Percentiles rank a stretch among this genome's conserved stretches.
Evolutionary conservation across 2,888 invertebrate species (phyloP).

Genomic region (Rhopalosiphum nymphaeae): DNA sequence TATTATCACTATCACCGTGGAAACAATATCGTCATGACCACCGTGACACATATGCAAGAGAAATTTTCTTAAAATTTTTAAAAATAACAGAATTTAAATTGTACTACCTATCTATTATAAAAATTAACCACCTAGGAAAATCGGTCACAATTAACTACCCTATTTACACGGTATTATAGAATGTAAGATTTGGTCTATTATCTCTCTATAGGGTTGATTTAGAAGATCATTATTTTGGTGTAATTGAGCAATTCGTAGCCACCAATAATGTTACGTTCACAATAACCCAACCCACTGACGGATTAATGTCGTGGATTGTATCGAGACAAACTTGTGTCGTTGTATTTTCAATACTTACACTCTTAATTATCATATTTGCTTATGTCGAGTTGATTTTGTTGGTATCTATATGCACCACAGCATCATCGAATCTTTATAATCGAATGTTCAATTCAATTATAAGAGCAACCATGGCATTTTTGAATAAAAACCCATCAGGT

Average conservation of each 20-base stretch:
- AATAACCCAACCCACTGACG: not conserved
- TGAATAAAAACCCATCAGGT: conserved; percentile 88
- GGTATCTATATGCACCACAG: conserved; percentile 82
- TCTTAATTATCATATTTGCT: conserved; percentile 72
- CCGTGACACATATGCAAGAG: not conserved
- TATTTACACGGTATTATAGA: not conserved
- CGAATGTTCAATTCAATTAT: conserved; percentile 85
- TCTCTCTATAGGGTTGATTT: not conserved
- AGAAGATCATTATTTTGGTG: not conserved
- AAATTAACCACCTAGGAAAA: not conserved
- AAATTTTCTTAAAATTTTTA: not conserved
- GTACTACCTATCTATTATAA: not conserved
- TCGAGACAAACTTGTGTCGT: conserved; percentile 71
- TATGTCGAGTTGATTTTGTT: conserved; percentile 77
- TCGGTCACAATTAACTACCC: not conserved
- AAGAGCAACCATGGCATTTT: conserved; percentile 86
- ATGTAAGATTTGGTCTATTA: not conserved
- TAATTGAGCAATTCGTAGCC: not conserved
- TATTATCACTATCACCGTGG: too few species aligned
- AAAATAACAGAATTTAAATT: not conserved
- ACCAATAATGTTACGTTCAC: not conserved
- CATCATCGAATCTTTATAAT: conserved; percentile 84
- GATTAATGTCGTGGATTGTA: not conserved
- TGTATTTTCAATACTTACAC: conserved; percentile 75
- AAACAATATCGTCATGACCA: not conserved